Conservation (phyloP, 2,113 vertebrate species). For the Haplochromis burtoni region DNA sequence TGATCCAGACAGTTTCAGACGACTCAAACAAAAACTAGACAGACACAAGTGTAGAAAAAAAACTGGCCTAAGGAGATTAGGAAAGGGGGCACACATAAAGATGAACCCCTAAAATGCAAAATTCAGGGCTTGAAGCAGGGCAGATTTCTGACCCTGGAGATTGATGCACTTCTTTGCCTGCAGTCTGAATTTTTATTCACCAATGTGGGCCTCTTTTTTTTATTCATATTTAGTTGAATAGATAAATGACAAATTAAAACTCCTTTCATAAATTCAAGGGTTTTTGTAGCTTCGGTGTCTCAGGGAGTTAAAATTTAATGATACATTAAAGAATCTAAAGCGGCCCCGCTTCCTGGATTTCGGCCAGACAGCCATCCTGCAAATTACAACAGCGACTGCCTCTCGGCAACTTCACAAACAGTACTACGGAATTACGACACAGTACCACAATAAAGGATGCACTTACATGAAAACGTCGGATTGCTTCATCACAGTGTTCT, state of each 20-base stretch:
- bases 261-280: neutral
- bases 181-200: neutral
- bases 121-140: neutral
- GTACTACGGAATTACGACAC: neutral
- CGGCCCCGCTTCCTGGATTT: fast-evolving
- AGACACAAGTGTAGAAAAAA: neutral
- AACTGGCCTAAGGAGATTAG: neutral
- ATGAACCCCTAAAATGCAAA: neutral
- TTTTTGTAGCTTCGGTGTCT: neutral
- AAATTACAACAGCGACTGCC: neutral
- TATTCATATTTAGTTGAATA: neutral
- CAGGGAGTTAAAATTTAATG: neutral
- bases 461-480: constrained; percentile 54
- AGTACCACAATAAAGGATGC: neutral
- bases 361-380: neutral
- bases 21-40: neutral
- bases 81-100: neutral
- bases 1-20: neutral
- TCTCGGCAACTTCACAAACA: neutral
- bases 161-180: neutral
- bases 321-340: neutral
- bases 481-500: constrained; percentile 60
- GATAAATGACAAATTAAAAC: neutral
- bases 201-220: too few species aligned
- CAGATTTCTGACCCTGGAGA: neutral